Evolutionary conservation across 2,797 vertebrate species (phyloP).

Genomic region (Micrastur ruficollis): DNA sequence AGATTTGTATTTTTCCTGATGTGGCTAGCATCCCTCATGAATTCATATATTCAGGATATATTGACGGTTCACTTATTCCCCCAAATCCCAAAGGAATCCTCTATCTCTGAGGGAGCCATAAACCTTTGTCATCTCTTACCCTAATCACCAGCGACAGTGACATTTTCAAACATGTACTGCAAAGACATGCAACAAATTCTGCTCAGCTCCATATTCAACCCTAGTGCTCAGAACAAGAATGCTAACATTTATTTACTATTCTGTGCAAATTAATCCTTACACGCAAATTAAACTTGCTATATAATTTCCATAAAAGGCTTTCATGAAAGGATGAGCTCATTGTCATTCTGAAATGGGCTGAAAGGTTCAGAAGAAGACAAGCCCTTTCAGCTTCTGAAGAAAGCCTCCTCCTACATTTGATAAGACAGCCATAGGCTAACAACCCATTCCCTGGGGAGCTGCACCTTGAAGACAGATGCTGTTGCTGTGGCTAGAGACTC

Average conservation of each 20-base stretch:
- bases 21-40: neutral
- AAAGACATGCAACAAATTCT: neutral
- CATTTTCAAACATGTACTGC: neutral
- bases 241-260: neutral
- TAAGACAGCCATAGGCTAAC: neutral
- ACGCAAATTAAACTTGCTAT: fast-evolving
- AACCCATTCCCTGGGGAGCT: neutral
- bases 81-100: neutral
- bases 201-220: neutral
- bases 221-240: neutral
- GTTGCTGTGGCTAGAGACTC: neutral
- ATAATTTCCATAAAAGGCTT: neutral
- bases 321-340: neutral
- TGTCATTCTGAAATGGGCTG: neutral
- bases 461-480: neutral
- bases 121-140: neutral
- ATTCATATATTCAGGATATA: neutral
- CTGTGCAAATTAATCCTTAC: neutral
- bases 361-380: neutral
- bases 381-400: neutral
- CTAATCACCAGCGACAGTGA: neutral
- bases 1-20: neutral
- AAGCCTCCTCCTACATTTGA: neutral
- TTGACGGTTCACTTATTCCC: neutral
- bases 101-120: neutral